Evolutionary conservation across 2,113 vertebrate species (phyloP).

Genomic region (Nycticorax nycticorax): DNA sequence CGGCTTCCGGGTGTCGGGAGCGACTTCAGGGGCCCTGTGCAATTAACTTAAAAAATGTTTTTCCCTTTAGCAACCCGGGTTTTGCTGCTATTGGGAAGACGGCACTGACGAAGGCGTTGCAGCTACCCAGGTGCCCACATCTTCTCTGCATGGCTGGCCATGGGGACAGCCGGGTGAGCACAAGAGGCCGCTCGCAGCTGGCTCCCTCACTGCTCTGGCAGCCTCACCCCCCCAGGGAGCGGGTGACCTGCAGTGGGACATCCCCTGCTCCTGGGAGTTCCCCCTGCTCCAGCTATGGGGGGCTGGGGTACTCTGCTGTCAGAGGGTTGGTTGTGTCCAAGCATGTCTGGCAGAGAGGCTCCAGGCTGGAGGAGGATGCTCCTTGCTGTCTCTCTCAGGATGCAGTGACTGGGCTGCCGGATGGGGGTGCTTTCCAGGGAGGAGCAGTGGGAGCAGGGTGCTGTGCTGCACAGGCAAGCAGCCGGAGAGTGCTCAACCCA

Average conservation of each 20-base stretch:
- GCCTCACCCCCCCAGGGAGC: neutral
- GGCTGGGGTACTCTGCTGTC: neutral
- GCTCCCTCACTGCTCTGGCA: neutral
- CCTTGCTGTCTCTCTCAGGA: neutral
- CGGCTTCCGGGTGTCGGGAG: neutral
- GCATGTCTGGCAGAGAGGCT: neutral
- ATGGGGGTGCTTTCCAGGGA: neutral
- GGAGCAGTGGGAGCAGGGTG: neutral
- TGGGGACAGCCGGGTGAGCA: neutral
- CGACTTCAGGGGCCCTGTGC: neutral
- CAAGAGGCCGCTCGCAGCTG: neutral
- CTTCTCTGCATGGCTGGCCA: neutral
- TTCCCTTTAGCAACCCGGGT: neutral
- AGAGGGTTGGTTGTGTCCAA: accelerated
- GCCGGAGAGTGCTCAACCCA: neutral
- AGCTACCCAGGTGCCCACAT: neutral
- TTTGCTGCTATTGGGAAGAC: neutral
- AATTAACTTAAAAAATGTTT: neutral
- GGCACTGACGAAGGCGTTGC: neutral
- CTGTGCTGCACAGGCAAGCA: neutral
- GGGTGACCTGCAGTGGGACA: accelerated
- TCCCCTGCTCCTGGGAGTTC: neutral
- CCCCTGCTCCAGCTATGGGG: neutral
- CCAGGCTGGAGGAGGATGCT: neutral
- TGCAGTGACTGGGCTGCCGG: neutral